Conservation (phyloP, 2,888 invertebrate species). For the Leuctra nigra region DNA sequence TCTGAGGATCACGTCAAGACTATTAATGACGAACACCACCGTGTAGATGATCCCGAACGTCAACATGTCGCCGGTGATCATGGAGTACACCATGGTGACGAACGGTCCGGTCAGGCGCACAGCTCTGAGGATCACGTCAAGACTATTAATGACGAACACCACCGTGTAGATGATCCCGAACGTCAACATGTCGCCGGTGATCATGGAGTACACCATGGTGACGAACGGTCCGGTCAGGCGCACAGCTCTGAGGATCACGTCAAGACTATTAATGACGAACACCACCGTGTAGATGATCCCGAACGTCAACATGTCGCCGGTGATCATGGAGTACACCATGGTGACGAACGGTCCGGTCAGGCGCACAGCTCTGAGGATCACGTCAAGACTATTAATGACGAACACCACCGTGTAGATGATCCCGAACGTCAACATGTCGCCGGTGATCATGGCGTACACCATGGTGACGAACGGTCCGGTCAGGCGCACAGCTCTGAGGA, state of each 20-base stretch:
- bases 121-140: constrained; percentile 71
- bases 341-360: constrained; percentile 98
- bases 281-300: constrained; percentile 95
- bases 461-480: constrained; percentile 99
- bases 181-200: constrained; percentile 96
- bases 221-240: constrained; percentile 96
- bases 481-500: constrained; percentile 84
- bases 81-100: constrained; percentile 98
- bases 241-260: constrained; percentile 88
- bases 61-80: constrained; percentile 98
- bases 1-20: too few species aligned
- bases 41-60: constrained; percentile 96
- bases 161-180: constrained; percentile 96
- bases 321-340: constrained; percentile 99
- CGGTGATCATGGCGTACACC: constrained; percentile 99
- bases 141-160: constrained; percentile 81
- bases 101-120: constrained; percentile 94
- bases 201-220: constrained; percentile 99
- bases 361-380: constrained; percentile 85
- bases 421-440: constrained; percentile 97
- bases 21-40: constrained; percentile 85
- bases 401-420: constrained; percentile 94
- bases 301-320: constrained; percentile 97
- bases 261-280: too few species aligned
- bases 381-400: too few species aligned